phyloP scores from a whole-genome alignment of 1,140 invertebrate genomes.

The Lucilia sericata region DNA sequence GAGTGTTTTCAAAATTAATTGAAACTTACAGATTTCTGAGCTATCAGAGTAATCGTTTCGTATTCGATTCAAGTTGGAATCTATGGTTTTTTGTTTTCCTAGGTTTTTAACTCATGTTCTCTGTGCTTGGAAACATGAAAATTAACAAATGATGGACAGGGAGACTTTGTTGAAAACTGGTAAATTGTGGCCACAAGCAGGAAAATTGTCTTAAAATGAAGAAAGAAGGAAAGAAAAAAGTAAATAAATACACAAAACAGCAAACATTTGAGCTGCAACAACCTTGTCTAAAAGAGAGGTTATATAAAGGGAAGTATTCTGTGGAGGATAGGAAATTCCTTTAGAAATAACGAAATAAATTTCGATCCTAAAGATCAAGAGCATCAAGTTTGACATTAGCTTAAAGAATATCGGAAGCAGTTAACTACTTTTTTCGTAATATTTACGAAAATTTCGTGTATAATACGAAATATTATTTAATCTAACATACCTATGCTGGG shows the following conservation, averaged over 20 bases:
- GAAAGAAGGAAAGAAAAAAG: not conserved
- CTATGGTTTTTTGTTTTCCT: not conserved
- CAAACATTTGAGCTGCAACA: not conserved
- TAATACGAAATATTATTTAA: too few species aligned
- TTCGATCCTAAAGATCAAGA: too few species aligned
- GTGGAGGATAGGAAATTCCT: too few species aligned
- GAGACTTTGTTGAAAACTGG: conserved; percentile 19
- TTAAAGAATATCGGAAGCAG: too few species aligned
- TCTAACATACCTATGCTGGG: too few species aligned
- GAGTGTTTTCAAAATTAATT: not conserved
- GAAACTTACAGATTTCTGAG: not conserved
- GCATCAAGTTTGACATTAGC: too few species aligned
- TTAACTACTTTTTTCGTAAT: too few species aligned
- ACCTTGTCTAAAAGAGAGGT: too few species aligned
- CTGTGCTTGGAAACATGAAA: conserved; percentile 30
- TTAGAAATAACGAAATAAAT: too few species aligned
- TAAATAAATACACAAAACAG: not conserved
- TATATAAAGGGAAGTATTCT: too few species aligned
- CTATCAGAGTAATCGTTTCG: not conserved
- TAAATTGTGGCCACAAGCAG: conserved; percentile 33
- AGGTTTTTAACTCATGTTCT: not conserved
- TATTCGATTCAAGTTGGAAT: not conserved
- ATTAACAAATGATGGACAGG: conserved; percentile 48
- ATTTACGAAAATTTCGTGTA: too few species aligned
- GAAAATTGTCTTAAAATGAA: conserved; percentile 4